Evolutionary conservation across 2,797 vertebrate species (phyloP).

Genomic region (Clarias fuscus): DNA sequence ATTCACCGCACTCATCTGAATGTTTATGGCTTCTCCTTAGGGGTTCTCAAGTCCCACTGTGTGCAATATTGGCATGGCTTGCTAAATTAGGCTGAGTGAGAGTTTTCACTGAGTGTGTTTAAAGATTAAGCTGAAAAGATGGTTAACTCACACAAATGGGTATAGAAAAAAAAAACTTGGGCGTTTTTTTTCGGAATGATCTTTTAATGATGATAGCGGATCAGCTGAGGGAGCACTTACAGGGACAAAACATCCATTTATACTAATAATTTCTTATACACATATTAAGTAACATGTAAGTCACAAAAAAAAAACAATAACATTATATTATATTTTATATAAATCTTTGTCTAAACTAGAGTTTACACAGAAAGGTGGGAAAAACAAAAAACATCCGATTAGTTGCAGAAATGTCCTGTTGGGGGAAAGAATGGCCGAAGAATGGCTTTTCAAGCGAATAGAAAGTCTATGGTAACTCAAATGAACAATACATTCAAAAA

Average conservation of each 20-base stretch:
- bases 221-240: background rate
- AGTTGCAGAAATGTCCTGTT: background rate
- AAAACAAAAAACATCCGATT: background rate
- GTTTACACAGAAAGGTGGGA: background rate
- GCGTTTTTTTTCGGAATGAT: background rate
- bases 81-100: constrained; percentile 42
- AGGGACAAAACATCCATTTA: background rate
- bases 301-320: background rate
- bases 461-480: background rate
- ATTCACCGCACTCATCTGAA: constrained; percentile 45
- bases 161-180: too few relatives aligned
- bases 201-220: background rate
- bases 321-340: background rate
- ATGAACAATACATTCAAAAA: background rate
- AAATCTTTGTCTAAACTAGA: background rate
- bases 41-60: constrained; percentile 30
- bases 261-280: too few relatives aligned
- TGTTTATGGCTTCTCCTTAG: constrained; percentile 45
- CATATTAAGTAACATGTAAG: background rate
- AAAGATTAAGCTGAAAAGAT: constrained; percentile 44
- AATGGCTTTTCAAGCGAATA: background rate
- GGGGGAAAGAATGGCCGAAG: background rate
- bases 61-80: constrained; percentile 42
- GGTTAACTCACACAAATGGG: constrained; percentile 32
- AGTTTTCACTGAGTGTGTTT: constrained; percentile 44